A percentile compares a stretch with the other conserved stretches of the same genome.
These are phyloP conservation scores for Polietes domitor DNA, from an alignment of 2,888 invertebrate species.

Conservation along the genomic window DNA sequence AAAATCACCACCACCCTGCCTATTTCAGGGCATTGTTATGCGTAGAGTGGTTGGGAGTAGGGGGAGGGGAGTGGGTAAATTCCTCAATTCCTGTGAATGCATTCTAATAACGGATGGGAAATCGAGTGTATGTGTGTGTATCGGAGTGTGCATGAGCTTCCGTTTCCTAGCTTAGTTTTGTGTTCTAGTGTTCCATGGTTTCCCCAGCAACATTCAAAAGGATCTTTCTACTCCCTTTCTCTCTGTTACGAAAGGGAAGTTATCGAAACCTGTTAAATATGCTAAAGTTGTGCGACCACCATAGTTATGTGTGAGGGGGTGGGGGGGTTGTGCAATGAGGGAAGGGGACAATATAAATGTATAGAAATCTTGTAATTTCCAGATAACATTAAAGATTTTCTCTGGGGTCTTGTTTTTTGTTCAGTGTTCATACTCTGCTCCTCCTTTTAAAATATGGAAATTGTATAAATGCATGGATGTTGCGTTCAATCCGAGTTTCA, in stretches of 20 bases:
- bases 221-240: constrained; percentile 18
- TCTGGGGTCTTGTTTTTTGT: neutral
- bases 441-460: constrained; percentile 10
- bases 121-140: neutral
- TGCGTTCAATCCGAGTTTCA: constrained; percentile 23
- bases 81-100: neutral
- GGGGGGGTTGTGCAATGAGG: too few relatives aligned
- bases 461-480: neutral
- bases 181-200: constrained; percentile 11
- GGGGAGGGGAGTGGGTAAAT: neutral
- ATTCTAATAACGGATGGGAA: neutral
- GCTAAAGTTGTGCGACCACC: constrained; percentile 12
- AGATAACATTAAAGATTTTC: constrained; percentile 41
- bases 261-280: constrained; percentile 50
- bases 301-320: too few relatives aligned
- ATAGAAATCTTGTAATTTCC: constrained; percentile 40
- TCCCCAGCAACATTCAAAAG: constrained; percentile 1
- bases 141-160: neutral
- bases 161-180: neutral
- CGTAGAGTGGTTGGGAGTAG: too few relatives aligned
- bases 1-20: neutral
- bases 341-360: neutral
- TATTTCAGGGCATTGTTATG: neutral
- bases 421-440: constrained; percentile 10
- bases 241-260: constrained; percentile 20